phyloP scores from a whole-genome alignment of 2,797 vertebrate species.

The Pangasius krempfi region DNA sequence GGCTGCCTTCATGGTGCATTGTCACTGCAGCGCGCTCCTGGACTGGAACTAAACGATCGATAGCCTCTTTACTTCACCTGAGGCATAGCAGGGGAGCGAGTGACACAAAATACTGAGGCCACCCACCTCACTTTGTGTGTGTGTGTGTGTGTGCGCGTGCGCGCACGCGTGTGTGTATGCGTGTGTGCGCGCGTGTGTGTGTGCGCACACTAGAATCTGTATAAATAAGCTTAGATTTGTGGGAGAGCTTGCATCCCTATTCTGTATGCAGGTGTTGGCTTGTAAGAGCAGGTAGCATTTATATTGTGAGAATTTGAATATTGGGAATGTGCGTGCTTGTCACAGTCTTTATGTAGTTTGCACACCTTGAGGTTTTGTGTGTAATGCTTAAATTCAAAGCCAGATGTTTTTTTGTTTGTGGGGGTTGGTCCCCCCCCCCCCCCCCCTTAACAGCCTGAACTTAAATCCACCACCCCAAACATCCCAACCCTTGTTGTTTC shows the following conservation, averaged over 20 bases:
- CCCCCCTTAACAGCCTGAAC: slow-evolving; percentile 18
- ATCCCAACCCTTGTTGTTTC: slow-evolving; percentile 22
- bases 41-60: slow-evolving; percentile 58
- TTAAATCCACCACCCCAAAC: slow-evolving; percentile 23
- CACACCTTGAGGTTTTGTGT: slow-evolving; percentile 54
- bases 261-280: slow-evolving; percentile 19
- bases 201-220: background rate
- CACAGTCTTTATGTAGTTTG: slow-evolving; percentile 29
- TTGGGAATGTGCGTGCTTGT: slow-evolving; percentile 18
- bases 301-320: slow-evolving; percentile 7
- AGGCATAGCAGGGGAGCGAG: slow-evolving; percentile 39
- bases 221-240: slow-evolving; percentile 31
- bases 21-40: slow-evolving; percentile 48
- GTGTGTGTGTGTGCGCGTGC: background rate
- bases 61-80: slow-evolving; percentile 57
- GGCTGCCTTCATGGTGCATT: slow-evolving; percentile 51
- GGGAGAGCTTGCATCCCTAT: background rate
- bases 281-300: slow-evolving; percentile 17
- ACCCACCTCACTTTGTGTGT: slow-evolving; percentile 17
- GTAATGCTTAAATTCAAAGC: slow-evolving; percentile 54
- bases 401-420: background rate
- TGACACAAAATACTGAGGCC: slow-evolving; percentile 42
- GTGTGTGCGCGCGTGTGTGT: background rate
- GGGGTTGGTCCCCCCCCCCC: too few relatives aligned
- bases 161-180: background rate